Percentiles rank a stretch among this genome's conserved stretches.
These are phyloP conservation scores for Diplolepis rosae DNA, from an alignment of 2,888 invertebrate species.

Conservation along the genomic window DNA sequence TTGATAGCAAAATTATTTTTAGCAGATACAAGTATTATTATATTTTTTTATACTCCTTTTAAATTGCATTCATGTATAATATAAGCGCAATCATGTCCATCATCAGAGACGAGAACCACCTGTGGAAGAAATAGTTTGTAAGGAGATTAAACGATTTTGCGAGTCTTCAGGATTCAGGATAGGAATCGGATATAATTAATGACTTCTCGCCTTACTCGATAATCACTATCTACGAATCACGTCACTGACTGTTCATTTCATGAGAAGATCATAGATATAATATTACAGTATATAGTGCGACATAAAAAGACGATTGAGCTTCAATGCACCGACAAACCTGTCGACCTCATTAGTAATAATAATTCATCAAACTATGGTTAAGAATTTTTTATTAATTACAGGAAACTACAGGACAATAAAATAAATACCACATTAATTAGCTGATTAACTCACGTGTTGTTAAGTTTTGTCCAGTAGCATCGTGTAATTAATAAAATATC, in stretches of 20 bases:
- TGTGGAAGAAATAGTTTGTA: constrained; percentile 48
- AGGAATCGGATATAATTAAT: constrained; percentile 56
- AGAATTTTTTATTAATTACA: no score
- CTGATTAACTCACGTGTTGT: no score
- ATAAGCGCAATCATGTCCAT: constrained; percentile 18
- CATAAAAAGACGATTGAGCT: constrained; percentile 18
- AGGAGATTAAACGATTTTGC: constrained; percentile 33
- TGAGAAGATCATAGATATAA: constrained; percentile 48
- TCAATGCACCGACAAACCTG: constrained; percentile 1
- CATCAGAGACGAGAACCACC: constrained; percentile 41
- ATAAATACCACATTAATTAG: no score
- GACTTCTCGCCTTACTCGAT: constrained; percentile 56
- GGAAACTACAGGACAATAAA: no score
- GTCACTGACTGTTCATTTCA: constrained; percentile 49
- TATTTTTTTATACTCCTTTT: neutral
- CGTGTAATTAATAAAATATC: no score
- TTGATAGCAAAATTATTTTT: constrained; percentile 8
- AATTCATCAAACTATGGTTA: no score
- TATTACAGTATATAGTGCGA: constrained; percentile 29
- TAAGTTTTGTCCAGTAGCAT: no score
- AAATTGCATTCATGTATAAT: neutral
- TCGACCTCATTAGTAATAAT: no score
- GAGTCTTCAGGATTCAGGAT: constrained; percentile 33
- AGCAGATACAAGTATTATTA: neutral
- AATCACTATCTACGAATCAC: constrained; percentile 57